These are phyloP conservation scores for Trinorchestia longiramus DNA, from an alignment of 1,140 invertebrate genomes.

Conservation along the genomic window DNA sequence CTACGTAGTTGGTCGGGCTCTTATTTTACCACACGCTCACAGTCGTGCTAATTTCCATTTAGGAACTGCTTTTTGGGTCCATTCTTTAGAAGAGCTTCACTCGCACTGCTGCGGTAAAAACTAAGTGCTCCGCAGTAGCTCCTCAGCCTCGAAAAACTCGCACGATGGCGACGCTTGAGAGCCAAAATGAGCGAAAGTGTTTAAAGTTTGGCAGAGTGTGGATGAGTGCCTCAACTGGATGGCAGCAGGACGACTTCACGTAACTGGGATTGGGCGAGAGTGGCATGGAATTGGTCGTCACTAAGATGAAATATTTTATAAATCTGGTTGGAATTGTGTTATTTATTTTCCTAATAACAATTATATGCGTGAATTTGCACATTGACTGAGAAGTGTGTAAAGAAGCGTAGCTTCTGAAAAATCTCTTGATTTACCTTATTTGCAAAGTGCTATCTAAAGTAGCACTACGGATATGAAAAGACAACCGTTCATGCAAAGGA, in stretches of 20 bases:
- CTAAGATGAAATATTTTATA: background rate
- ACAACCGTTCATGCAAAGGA: background rate
- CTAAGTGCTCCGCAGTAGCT: slow-evolving; percentile 5
- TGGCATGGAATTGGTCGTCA: background rate
- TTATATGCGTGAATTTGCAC: background rate
- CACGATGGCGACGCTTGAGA: slow-evolving; percentile 8
- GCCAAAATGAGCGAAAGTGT: slow-evolving; percentile 44
- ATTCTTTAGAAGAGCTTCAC: slow-evolving; percentile 29
- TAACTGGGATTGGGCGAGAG: background rate
- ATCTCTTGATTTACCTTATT: background rate
- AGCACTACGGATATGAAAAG: background rate
- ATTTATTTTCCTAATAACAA: background rate
- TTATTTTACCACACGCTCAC: background rate
- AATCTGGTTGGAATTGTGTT: background rate
- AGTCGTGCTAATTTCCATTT: slow-evolving; percentile 42
- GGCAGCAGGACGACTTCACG: background rate
- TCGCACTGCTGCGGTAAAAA: slow-evolving; percentile 30
- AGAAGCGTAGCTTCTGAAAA: background rate
- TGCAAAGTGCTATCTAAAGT: background rate
- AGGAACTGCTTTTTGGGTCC: slow-evolving; percentile 23
- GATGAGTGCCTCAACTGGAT: slow-evolving; percentile 36
- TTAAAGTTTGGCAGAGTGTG: slow-evolving; percentile 2
- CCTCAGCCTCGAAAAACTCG: slow-evolving; percentile 8
- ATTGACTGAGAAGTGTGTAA: background rate
- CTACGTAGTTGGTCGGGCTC: background rate